Evolutionary conservation across 1,140 invertebrate species (phyloP), one percentile per base, ranked within the genome.

Genomic region (Brachionus sp.): DNA sequence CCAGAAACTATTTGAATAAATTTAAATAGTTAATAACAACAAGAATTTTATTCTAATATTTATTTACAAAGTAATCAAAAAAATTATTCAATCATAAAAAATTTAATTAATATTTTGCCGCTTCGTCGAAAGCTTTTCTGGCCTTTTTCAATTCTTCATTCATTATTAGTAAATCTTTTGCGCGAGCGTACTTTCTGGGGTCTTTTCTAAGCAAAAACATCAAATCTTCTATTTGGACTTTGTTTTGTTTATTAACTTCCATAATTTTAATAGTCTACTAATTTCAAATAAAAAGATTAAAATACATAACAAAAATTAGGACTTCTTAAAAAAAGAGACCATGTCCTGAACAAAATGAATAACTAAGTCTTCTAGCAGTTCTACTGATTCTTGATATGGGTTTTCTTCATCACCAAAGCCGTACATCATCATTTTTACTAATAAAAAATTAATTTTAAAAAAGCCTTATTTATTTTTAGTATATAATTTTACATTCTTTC

Each of bases 361-460:
- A 0, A 99, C 97, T 33, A 99, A 89, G 90, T 98, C 96, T 90
- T 99, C 97, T 12, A 99, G 90, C 50, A 98, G 91, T 87, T 99
- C 97, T 0, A 99, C 96, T 88, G 95, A 97, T 90, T 99, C 97
- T 29, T 97, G 98, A 86, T 97, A 98, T 0, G 97, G 97, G 91
- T 98, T 98, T 88, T 96, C 94, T 89, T 99, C 96, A 90, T 99
- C 97, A n/a, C 97, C 97, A 91, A 99, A 99, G 0, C 97, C 97
- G 89, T 97, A 99, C 95, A 99, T 98, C 97, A 99, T 99, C 86
- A 96, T 97, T 44, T 96, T 91, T 53, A 99, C 88, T 89, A 84
- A 84, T 13, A 46, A 37, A 64, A 64, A 37, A 35, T 46, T 19
- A 80, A 23, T 80, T 62, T 39, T 5, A 62, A 33, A 23, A 53